Base-by-base conservation (phyloP, 2,113 vertebrate genomes). In the Xenopus borealis region DNA sequence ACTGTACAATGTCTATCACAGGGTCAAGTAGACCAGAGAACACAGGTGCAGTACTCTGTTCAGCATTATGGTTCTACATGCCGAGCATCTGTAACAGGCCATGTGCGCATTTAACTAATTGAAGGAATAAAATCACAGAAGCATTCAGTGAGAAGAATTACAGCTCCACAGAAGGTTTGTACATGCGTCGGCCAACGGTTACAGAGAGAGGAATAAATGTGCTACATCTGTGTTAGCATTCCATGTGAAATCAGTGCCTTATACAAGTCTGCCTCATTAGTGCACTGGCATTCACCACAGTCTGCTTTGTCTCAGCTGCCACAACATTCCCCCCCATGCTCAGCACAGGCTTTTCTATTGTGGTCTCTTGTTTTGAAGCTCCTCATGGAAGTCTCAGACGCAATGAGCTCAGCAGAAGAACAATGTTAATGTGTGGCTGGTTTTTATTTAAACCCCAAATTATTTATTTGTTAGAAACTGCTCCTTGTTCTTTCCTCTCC, bases 201-300 rank as follows among this genome's bases (percentile, higher is more conserved):
- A 55, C 53, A 55, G 14, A 55, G 53, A 55, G 6, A 12, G 7
- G 62, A 63, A 75, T 66, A 58, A 75, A 75, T 69, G 66, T 40
- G 4, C 27, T 69, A 46, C 20, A 77, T 77, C 74, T 77, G 74
- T 33, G 63, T 64, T 20, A 68, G 66, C 53, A 59, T 68, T 69
- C 57, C 40, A 75, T 46, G 11, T 62, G 52, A 55, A 75, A n/a
- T 45, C 65, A 75, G 47, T 44, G 73, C 69, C 50, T 63, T 63
- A 75, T 66, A 75, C 58, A 69, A 75, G 68, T 75, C 30, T 40
- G 65, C 27, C 66, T 77, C 74, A 70, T 77, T 77, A 77, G 27
- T 19, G 61, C 23, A 12, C 67, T 77, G 74, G 74, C 74, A 70
- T 70, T 18, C 47, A 55, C 59, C n/a, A 57, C 45, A 12, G 67